Base-by-base conservation (phyloP, 2,113 vertebrate genomes). In the Cheilinus undulatus region DNA sequence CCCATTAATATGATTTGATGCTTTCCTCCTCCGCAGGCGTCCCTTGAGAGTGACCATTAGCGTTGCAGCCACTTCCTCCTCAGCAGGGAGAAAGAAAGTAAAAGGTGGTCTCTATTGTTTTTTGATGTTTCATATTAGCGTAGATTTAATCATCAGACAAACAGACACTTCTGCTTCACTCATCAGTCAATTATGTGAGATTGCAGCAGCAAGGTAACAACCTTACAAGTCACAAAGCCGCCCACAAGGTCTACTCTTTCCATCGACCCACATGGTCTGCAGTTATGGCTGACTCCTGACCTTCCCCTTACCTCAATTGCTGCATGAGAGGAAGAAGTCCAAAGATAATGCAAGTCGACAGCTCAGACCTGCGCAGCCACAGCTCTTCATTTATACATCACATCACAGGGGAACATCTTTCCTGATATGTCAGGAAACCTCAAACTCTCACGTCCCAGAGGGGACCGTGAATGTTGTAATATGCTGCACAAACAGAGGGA, bases 321-420 rank as follows among this genome's bases (percentile, higher is more conserved):
- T 73, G 32, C 76, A 32, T 26, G 38, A 65, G 42, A 23, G 46
- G 50, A 70, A 13, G 53, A 73, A 24, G 36, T 15, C 22, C 13
- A 66, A 23, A 52, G 76, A 61, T 85, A 77, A 88, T 73, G 51
- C 48, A 54, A 85, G 63, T 12, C 46, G 88, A 88, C 87, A 87
- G 79, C 74, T 70, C 65, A 17, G 71, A 40, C 66, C 51, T 32
- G 45, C 36, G 60, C 57, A 62, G 65, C 61, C 59, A 62, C 64
- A 79, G 66, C 78, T 86, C 74, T 82, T 91, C 81, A 80, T 82
- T 88, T 86, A 83, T 86, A 82, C 58, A 86, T 78, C 57, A 51
- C 76, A 49, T 27, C 2, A 23, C 34, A 50, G 0, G 57, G 74
- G 51, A 84, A 65, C 72, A 58, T 76, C 20, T 73, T 26, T 49